These are phyloP conservation scores for Meteorus cinctellus DNA, from an alignment of 2,888 invertebrate genomes.

Conservation along the genomic window DNA sequence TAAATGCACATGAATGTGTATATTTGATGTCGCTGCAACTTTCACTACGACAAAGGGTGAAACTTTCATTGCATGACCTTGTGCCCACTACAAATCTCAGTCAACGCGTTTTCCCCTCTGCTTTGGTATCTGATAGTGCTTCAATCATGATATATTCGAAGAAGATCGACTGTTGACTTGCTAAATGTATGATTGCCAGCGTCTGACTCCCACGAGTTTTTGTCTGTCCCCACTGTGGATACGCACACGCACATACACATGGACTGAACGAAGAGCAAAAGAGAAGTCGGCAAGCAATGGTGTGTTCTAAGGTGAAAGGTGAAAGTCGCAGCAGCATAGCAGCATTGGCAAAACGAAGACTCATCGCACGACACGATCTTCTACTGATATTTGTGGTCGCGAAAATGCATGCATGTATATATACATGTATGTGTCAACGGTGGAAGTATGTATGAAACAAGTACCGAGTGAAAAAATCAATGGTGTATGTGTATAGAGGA, in stretches of 20 bases:
- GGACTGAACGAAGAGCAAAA: not conserved
- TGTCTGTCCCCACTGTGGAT: not conserved
- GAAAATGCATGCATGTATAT: conserved; percentile 24
- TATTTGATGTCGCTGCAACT: conserved; percentile 39
- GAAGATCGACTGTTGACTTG: not conserved
- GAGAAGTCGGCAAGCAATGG: conserved; percentile 42
- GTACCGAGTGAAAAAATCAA: too few relatives aligned
- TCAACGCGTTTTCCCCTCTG: conserved; percentile 18
- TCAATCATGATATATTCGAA: conserved; percentile 14
- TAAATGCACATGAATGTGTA: not conserved
- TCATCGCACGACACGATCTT: conserved; percentile 42
- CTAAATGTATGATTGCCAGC: too few relatives aligned
- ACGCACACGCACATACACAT: not conserved
- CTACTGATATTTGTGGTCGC: conserved; percentile 32
- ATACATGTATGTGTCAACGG: conserved; percentile 18
- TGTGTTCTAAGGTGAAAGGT: conserved; percentile 71
- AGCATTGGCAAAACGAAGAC: conserved; percentile 29
- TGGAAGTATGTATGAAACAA: conserved; percentile 23
- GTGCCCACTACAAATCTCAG: conserved; percentile 33
- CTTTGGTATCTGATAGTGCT: not conserved
- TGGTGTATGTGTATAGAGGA: too few relatives aligned
- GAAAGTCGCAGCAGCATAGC: conserved; percentile 65
- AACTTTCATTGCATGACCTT: conserved; percentile 52
- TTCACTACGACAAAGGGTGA: conserved; percentile 50
- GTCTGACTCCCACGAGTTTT: conserved; percentile 23